Percentiles rank a stretch among this genome's conserved stretches.
phyloP scores from a whole-genome alignment of 1,140 invertebrate genomes.

The Myzus persicae region DNA sequence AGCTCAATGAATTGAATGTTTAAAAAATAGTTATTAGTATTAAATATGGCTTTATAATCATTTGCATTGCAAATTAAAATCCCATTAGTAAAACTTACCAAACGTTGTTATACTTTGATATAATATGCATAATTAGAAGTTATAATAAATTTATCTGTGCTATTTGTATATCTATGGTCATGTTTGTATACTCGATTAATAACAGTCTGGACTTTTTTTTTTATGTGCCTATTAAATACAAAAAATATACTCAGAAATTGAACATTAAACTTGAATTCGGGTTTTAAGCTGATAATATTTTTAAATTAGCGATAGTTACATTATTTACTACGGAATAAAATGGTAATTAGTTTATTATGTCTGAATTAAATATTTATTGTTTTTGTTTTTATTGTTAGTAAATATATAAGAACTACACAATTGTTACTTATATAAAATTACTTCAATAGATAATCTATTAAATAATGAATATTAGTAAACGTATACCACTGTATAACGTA shows the following conservation, averaged over 20 bases:
- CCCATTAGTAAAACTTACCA: not conserved
- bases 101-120: not conserved
- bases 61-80: not conserved
- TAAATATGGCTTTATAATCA: not conserved
- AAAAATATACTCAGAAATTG: not conserved
- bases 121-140: no score
- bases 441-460: not conserved
- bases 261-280: not conserved
- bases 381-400: not conserved
- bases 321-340: not conserved
- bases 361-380: not conserved
- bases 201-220: not conserved
- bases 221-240: not conserved
- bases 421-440: not conserved
- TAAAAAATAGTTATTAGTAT: not conserved
- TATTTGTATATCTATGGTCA: no score
- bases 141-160: no score
- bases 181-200: not conserved
- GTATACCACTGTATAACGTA: not conserved
- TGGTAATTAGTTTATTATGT: not conserved
- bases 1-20: not conserved
- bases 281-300: not conserved
- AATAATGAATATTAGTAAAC: not conserved
- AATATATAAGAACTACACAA: not conserved
- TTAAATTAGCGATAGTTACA: not conserved